Conservation (phyloP, 1,140 invertebrate species). For the Anastrepha ludens region DNA sequence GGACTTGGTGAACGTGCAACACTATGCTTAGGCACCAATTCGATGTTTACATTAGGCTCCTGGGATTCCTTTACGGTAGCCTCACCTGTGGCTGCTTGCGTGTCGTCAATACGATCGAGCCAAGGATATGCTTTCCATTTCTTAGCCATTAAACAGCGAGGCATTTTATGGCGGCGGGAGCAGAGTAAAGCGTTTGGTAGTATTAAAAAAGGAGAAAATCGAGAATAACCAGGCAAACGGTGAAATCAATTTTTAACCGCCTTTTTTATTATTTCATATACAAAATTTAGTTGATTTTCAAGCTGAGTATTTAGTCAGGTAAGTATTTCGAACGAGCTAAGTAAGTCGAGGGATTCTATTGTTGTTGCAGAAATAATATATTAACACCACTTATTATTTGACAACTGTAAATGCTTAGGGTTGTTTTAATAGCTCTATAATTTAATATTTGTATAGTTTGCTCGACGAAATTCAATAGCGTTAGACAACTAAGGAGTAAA, state of each 20-base stretch:
- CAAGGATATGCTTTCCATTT: constrained; percentile 92
- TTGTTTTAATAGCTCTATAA: not conserved
- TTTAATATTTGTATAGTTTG: constrained; percentile 28
- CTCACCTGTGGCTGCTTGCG: constrained; percentile 44
- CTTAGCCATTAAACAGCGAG: constrained; percentile 91
- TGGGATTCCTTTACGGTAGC: constrained; percentile 41
- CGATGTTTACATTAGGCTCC: constrained; percentile 33
- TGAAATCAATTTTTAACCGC: not conserved
- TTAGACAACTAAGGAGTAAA: constrained; percentile 8
- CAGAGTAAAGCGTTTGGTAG: not conserved
- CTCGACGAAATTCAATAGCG: constrained; percentile 29
- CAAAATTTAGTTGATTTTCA: constrained; percentile 61
- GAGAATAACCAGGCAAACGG: not conserved
- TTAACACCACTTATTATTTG: not conserved
- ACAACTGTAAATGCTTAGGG: not conserved
- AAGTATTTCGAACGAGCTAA: constrained; percentile 48
- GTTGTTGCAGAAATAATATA: not conserved
- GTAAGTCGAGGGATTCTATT: not conserved
- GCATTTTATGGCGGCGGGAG: constrained; percentile 77
- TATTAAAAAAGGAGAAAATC: constrained; percentile 12
- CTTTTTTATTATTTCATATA: not conserved
- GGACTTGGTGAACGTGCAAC: constrained; percentile 13
- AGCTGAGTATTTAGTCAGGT: constrained; percentile 55
- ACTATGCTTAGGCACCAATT: constrained; percentile 37
- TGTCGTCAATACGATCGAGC: constrained; percentile 81